phyloP scores from a whole-genome alignment of 2,888 invertebrate genomes.

The Drosophila merina region DNA sequence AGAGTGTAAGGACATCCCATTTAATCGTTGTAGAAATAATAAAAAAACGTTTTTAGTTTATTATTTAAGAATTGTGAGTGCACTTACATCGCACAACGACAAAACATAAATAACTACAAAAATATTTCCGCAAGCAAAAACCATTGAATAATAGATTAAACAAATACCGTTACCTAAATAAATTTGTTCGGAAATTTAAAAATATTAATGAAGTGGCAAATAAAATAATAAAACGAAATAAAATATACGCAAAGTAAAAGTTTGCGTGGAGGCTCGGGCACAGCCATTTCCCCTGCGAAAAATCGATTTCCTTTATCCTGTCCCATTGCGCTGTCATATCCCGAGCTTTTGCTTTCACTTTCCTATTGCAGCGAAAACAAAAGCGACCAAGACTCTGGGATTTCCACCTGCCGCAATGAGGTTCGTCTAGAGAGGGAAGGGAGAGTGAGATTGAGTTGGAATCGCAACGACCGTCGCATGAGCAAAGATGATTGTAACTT shows the following conservation, averaged over 20 bases:
- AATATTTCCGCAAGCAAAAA: background rate
- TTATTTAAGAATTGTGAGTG: conserved; percentile 14
- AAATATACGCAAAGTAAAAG: background rate
- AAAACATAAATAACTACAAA: background rate
- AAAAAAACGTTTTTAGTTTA: background rate
- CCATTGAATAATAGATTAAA: background rate
- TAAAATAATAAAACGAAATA: background rate
- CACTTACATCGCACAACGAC: background rate
- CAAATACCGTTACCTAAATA: background rate
- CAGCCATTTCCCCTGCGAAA: conserved; percentile 69
- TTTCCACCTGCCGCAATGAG: conserved; percentile 9
- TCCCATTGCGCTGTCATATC: conserved; percentile 52
- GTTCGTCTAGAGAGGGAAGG: conserved; percentile 12
- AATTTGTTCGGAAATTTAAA: background rate
- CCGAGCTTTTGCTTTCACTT: conserved; percentile 59
- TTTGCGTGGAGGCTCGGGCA: background rate
- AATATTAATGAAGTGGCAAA: background rate
- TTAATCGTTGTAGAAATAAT: conserved; percentile 20
- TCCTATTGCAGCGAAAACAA: conserved; percentile 43
- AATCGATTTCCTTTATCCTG: conserved; percentile 67
- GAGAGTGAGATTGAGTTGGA: conserved; percentile 22
- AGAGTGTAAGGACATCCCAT: conserved; percentile 25
- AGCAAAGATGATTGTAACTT: conserved; percentile 84
- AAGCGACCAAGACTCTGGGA: conserved; percentile 9
- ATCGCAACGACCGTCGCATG: conserved; percentile 54